These are phyloP conservation scores for Urechis unicinctus DNA, from an alignment of 2,888 invertebrate species.

Conservation along the genomic window DNA sequence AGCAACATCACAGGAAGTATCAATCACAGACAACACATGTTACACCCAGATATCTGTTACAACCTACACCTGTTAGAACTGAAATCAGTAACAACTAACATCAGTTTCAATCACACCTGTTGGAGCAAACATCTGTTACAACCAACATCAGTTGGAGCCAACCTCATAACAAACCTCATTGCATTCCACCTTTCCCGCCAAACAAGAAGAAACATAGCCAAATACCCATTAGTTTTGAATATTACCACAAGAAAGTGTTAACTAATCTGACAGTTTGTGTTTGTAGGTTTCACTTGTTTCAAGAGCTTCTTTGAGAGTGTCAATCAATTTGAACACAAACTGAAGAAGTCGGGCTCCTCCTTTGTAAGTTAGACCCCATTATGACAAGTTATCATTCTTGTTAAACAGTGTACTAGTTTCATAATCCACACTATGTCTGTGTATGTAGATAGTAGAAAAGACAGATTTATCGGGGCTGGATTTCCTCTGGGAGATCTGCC, in stretches of 20 bases:
- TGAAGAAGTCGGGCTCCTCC: constrained; percentile 32
- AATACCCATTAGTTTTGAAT: background rate
- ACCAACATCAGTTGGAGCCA: no score
- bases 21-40: no score
- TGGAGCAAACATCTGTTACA: no score
- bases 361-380: background rate
- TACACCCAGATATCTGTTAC: no score
- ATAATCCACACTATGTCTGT: background rate
- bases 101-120: no score
- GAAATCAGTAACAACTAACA: no score
- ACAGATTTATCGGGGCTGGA: constrained; percentile 51
- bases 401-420: background rate
- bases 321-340: constrained; percentile 48
- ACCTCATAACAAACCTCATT: no score
- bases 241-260: background rate
- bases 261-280: background rate
- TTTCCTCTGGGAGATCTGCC: constrained; percentile 53
- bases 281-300: constrained; percentile 50
- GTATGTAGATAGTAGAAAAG: constrained; percentile 48
- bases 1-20: no score
- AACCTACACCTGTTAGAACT: no score
- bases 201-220: no score
- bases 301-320: constrained; percentile 53
- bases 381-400: background rate
- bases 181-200: no score